A percentile compares a stretch with the other conserved stretches of the same genome.
phyloP scores from a whole-genome alignment of 2,888 invertebrate species.

The Drosophila neonasuta region DNA sequence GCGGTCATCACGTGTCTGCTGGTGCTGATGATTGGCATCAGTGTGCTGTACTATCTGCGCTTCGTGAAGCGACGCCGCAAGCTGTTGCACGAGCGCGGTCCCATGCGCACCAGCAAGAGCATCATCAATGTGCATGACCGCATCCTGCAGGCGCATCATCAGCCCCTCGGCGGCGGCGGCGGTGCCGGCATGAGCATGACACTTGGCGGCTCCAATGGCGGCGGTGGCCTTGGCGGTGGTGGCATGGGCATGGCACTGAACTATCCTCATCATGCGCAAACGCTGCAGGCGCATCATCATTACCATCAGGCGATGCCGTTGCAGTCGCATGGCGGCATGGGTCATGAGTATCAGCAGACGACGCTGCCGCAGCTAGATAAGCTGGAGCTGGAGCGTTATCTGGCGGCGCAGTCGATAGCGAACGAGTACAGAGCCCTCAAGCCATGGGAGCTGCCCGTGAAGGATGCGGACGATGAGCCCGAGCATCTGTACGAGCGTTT shows the following conservation, averaged over 20 bases:
- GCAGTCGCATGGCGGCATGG: slow-evolving; percentile 53
- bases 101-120: slow-evolving; percentile 79
- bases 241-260: slow-evolving; percentile 61
- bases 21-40: slow-evolving; percentile 81
- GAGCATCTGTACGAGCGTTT: slow-evolving; percentile 82
- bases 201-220: slow-evolving; percentile 41
- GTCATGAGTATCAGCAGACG: slow-evolving; percentile 74
- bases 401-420: slow-evolving; percentile 82
- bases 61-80: slow-evolving; percentile 81
- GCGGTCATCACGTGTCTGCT: slow-evolving; percentile 81
- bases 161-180: slow-evolving; percentile 72
- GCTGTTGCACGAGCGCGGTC: slow-evolving; percentile 80
- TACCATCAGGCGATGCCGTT: slow-evolving; percentile 76
- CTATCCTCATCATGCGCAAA: slow-evolving; percentile 77
- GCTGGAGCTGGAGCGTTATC: slow-evolving; percentile 82
- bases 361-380: slow-evolving; percentile 80
- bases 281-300: slow-evolving; percentile 75
- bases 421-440: slow-evolving; percentile 82
- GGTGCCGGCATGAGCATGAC: slow-evolving; percentile 69
- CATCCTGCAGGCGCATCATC: slow-evolving; percentile 81
- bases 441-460: slow-evolving; percentile 82
- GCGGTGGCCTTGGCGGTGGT: slow-evolving; percentile 14
- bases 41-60: slow-evolving; percentile 81
- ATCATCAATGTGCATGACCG: slow-evolving; percentile 82
- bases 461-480: slow-evolving; percentile 81